Evolutionary conservation across 2,797 vertebrate species (phyloP), one percentile per base, ranked within the genome.

Genomic region (Emys orbicularis): DNA sequence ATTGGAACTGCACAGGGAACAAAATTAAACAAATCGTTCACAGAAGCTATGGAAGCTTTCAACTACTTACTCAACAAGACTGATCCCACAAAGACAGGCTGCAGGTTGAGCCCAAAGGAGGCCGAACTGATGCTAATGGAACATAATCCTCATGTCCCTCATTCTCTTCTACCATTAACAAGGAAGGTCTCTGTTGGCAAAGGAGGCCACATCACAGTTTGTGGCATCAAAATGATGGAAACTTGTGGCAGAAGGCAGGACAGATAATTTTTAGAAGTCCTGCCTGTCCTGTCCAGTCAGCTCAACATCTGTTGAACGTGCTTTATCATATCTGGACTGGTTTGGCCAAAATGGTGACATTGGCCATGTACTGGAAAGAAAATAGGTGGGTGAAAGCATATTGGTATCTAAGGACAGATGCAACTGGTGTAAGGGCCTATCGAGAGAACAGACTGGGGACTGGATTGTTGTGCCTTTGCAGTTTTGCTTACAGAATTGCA

Each of bases 1-100:
- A 93, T 65, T 23, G 88, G 19, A 91, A 85, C 76, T 83, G 34
- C 59, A 2, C 0, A 1, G 8, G 82, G 79, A 57, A 92, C 8
- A 2, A 7, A 2, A 91, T 85, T 89, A 92, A 87, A 91, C 88
- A 65, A 84, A 81, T 23, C 61, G 81, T 19, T 91, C 83, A 83
- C 84, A 74, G 89, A 72, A 18, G 27, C 1, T 1, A 76, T 56
- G 74, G 31, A 87, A 79, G 23, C 27, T 25, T 44, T 61, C 72
- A 44, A 4, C 77, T 80, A 37, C 79, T 81, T 74, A 61, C 81
- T 0, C 1, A 54, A 34, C 0, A 0, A 8, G 52, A 21, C 74
- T 31, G 52, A 49, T 13, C 76, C 41, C 1, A 0, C 61, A 53
- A 77, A 50, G 79, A 41, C 47, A 82, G 59, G 47, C n/a, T 52